These are phyloP conservation scores for Sapayoa aenigma DNA, from an alignment of 2,113 vertebrate genomes.

Conservation along the genomic window DNA sequence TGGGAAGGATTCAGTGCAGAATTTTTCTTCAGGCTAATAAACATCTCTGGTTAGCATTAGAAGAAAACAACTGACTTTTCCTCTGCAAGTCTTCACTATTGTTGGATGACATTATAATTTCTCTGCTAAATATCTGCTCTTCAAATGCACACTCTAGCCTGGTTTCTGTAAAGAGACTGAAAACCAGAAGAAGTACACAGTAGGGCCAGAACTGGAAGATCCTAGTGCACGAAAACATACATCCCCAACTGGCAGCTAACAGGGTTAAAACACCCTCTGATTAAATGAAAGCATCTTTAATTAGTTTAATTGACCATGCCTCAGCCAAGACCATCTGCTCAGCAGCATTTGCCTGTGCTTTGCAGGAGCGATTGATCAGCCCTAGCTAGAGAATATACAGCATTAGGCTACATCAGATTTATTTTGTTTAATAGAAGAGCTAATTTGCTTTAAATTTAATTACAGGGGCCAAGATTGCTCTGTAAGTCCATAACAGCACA, in stretches of 20 bases:
- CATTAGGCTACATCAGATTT: conserved; percentile 66
- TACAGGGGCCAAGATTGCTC: conserved; percentile 46
- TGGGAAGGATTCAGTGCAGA: background rate
- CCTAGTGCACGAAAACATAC: background rate
- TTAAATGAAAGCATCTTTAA: conserved; percentile 68
- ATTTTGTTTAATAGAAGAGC: conserved; percentile 65
- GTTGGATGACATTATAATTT: background rate
- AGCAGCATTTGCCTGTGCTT: conserved; percentile 56
- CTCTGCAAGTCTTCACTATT: background rate
- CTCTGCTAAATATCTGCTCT: background rate
- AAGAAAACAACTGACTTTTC: background rate
- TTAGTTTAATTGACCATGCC: conserved; percentile 68
- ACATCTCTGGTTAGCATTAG: background rate
- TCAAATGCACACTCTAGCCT: background rate
- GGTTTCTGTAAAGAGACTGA: background rate
- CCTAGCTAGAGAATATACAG: conserved; percentile 57
- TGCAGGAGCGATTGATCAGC: conserved; percentile 61
- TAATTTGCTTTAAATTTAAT: conserved; percentile 73
- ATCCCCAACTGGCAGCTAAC: conserved; percentile 49
- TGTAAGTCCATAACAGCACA: conserved; percentile 42
- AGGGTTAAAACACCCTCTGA: conserved; percentile 68
- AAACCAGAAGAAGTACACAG: background rate
- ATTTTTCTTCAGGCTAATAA: background rate
- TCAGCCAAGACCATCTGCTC: conserved; percentile 66
- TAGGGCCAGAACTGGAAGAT: conserved; percentile 24